phyloP scores from a whole-genome alignment of 2,113 vertebrate species.

The Arothron firmamentum region DNA sequence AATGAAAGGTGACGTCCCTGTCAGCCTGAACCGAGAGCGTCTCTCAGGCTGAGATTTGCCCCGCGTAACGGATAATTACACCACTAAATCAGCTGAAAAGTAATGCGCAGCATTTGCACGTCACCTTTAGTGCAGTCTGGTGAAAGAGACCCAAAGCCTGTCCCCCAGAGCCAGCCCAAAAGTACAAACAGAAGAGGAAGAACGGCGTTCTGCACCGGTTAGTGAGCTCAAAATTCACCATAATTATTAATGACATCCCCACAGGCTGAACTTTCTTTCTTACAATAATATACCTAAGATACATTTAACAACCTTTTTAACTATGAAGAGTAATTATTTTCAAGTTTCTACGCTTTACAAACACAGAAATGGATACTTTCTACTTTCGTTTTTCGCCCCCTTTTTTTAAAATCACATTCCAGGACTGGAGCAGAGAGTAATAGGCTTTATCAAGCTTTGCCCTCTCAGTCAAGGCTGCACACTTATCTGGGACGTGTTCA shows the following conservation, averaged over 20 bases:
- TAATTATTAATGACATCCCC: slow-evolving; percentile 1
- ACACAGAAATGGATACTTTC: slow-evolving; percentile 1
- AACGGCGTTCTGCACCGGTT: too few species aligned
- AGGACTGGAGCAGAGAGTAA: too few species aligned
- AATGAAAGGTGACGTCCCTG: too few species aligned
- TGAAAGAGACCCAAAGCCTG: neutral
- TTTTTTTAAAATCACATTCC: too few species aligned
- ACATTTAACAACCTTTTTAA: too few species aligned
- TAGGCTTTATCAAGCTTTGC: too few species aligned
- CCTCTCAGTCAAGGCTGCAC: too few species aligned
- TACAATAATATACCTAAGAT: too few species aligned
- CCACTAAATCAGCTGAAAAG: slow-evolving; percentile 3
- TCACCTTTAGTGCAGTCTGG: neutral
- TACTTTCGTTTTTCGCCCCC: neutral
- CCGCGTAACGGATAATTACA: neutral
- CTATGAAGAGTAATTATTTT: too few species aligned
- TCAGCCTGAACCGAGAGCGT: too few species aligned
- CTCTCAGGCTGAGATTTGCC: too few species aligned
- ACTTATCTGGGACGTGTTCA: neutral
- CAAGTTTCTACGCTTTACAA: too few species aligned
- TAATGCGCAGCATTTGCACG: neutral
- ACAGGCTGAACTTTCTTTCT: neutral
- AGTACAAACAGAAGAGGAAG: neutral
- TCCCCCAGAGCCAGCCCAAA: neutral
- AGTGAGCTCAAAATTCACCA: neutral